These are phyloP conservation scores for Notodonta ziczac DNA, from an alignment of 2,888 invertebrate genomes.

Conservation along the genomic window DNA sequence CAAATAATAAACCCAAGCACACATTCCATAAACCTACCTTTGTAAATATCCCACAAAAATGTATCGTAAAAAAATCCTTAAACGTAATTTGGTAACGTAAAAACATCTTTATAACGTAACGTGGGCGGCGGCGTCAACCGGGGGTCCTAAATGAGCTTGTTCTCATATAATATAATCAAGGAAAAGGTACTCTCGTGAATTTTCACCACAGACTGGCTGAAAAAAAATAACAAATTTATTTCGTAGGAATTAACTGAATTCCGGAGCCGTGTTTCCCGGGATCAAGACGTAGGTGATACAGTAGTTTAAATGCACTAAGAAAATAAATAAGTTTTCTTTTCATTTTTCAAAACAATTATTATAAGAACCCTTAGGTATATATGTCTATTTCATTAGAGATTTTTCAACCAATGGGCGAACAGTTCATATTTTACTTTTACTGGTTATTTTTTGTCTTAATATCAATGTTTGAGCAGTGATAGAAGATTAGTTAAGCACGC, in stretches of 20 bases:
- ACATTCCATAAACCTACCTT: background rate
- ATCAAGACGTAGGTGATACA: background rate
- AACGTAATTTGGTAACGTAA: constrained; percentile 3
- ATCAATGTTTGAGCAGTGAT: too few relatives aligned
- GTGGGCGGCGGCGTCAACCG: background rate
- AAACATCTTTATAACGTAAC: constrained; percentile 2
- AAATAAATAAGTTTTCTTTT: too few relatives aligned
- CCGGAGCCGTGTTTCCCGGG: background rate
- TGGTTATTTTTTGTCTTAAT: too few relatives aligned
- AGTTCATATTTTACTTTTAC: too few relatives aligned
- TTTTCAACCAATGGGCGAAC: too few relatives aligned
- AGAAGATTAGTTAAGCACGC: too few relatives aligned
- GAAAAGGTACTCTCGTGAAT: constrained; percentile 4
- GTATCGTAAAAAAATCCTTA: constrained; percentile 4
- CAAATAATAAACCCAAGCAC: constrained; percentile 13
- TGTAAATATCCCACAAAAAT: constrained; percentile 4
- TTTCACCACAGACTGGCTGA: background rate
- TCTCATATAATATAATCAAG: constrained; percentile 7
- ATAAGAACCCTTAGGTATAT: too few relatives aligned
- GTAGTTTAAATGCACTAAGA: background rate
- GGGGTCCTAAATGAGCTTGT: constrained; percentile 5
- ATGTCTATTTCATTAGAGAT: too few relatives aligned
- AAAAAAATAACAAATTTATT: constrained; percentile 12
- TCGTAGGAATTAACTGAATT: constrained; percentile 9
- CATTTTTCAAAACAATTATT: too few relatives aligned